Percentiles rank a stretch among this genome's conserved stretches.
These are phyloP conservation scores for Distichodus sexfasciatus DNA, from an alignment of 2,797 vertebrate species.

Conservation along the genomic window DNA sequence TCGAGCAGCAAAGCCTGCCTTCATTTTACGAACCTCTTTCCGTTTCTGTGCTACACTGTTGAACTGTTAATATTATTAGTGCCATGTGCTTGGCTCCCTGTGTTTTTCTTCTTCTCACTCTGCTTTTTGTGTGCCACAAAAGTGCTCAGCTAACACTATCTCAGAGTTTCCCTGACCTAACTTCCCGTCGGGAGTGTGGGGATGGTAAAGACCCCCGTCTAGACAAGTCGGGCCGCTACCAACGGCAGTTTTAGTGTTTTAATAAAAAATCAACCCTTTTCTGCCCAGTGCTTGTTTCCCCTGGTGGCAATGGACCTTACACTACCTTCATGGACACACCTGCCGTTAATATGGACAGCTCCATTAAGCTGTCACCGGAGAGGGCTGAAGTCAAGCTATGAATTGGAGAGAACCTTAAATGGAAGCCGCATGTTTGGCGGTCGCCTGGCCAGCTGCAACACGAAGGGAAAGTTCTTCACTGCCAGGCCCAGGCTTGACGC, in stretches of 20 bases:
- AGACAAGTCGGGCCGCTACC: slow-evolving; percentile 21
- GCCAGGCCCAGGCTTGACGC: too few relatives aligned
- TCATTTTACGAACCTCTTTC: slow-evolving; percentile 28
- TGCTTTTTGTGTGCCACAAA: slow-evolving; percentile 3
- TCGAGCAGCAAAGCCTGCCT: slow-evolving; percentile 29
- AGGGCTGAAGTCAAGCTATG: slow-evolving; percentile 24
- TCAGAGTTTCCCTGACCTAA: slow-evolving; percentile 16
- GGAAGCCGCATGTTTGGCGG: slow-evolving; percentile 25
- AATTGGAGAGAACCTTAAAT: slow-evolving; percentile 19
- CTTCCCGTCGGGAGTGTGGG: slow-evolving; percentile 2
- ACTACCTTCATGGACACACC: too few relatives aligned
- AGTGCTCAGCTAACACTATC: slow-evolving; percentile 14
- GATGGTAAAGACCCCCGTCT: slow-evolving; percentile 23
- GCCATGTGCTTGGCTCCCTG: slow-evolving; percentile 53
- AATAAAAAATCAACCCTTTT: slow-evolving; percentile 30
- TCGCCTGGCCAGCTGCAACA: not conserved
- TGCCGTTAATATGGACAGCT: slow-evolving; percentile 28
- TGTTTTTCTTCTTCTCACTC: slow-evolving; percentile 9
- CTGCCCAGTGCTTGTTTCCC: slow-evolving; percentile 15
- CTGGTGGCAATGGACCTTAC: too few relatives aligned
- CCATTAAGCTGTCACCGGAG: slow-evolving; percentile 38
- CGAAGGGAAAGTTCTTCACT: slow-evolving; percentile 18
- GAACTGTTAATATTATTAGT: slow-evolving; percentile 45
- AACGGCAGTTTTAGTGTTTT: slow-evolving; percentile 24
- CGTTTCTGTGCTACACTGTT: slow-evolving; percentile 16